Conservation (phyloP, 2,888 invertebrate species). For the Matsumyia berberina region DNA sequence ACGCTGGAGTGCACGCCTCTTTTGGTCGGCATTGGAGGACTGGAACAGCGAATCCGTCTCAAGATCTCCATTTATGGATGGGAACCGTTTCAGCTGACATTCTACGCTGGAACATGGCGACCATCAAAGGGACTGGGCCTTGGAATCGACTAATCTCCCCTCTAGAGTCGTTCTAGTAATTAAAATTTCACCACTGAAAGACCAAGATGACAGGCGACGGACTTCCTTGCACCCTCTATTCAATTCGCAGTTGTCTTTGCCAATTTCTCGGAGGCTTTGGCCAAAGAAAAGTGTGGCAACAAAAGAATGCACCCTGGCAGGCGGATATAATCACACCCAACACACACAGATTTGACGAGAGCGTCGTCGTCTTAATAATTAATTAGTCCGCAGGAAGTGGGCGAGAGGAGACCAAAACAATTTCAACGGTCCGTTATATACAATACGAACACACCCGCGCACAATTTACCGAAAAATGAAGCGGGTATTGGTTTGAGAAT, state of each 20-base stretch:
- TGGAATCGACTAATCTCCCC: neutral
- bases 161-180: constrained; percentile 21
- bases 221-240: constrained; percentile 11
- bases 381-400: constrained; percentile 62
- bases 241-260: constrained; percentile 14
- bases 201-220: constrained; percentile 36
- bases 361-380: constrained; percentile 69
- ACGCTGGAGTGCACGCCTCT: constrained; percentile 70
- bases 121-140: constrained; percentile 28
- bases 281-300: constrained; percentile 37
- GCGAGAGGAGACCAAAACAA: neutral
- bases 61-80: constrained; percentile 73
- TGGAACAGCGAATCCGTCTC: constrained; percentile 71
- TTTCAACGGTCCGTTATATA: constrained; percentile 33
- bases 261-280: constrained; percentile 10
- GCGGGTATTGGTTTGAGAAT: too few relatives aligned
- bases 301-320: constrained; percentile 55
- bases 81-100: constrained; percentile 36
- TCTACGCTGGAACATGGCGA: constrained; percentile 46
- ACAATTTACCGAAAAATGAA: constrained; percentile 5
- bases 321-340: constrained; percentile 35
- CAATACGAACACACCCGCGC: constrained; percentile 11
- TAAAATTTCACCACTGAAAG: constrained; percentile 48
- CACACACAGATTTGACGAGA: constrained; percentile 52
- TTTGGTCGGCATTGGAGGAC: constrained; percentile 72